phyloP scores from a whole-genome alignment of 2,888 invertebrate genomes.

The Baccha elongata region DNA sequence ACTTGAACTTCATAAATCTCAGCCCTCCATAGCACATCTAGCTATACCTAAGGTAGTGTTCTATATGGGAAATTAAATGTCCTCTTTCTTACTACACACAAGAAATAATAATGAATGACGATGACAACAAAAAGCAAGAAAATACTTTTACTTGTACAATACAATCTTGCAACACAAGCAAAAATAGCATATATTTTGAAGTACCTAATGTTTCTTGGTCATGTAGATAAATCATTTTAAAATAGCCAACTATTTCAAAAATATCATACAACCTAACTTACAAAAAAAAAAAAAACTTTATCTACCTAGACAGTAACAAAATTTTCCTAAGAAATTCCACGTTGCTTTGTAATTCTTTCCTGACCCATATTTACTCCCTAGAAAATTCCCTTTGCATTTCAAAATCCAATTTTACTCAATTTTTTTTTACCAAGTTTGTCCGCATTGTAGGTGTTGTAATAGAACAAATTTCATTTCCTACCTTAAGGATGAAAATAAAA shows the following conservation, averaged over 20 bases:
- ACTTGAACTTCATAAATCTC: too few species aligned
- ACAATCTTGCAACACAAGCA: not conserved
- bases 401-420: constrained; percentile 66
- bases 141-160: not conserved
- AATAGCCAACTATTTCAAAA: constrained; percentile 40
- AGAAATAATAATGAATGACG: too few species aligned
- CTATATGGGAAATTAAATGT: too few species aligned
- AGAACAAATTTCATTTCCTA: constrained; percentile 63
- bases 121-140: constrained; percentile 19
- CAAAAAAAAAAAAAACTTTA: constrained; percentile 41
- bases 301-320: constrained; percentile 29
- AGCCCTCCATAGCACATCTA: too few species aligned
- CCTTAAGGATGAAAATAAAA: constrained; percentile 3
- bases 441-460: constrained; percentile 60
- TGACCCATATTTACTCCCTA: constrained; percentile 47
- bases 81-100: too few species aligned
- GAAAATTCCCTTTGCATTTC: constrained; percentile 40
- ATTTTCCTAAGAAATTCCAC: constrained; percentile 52
- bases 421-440: constrained; percentile 61
- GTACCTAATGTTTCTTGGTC: not conserved
- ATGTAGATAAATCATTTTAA: constrained; percentile 32
- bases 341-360: constrained; percentile 33
- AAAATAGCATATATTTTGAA: too few species aligned
- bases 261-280: constrained; percentile 45
- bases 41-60: too few species aligned